phyloP scores from a whole-genome alignment of 2,797 vertebrate genomes.

The Lacerta viridis region DNA sequence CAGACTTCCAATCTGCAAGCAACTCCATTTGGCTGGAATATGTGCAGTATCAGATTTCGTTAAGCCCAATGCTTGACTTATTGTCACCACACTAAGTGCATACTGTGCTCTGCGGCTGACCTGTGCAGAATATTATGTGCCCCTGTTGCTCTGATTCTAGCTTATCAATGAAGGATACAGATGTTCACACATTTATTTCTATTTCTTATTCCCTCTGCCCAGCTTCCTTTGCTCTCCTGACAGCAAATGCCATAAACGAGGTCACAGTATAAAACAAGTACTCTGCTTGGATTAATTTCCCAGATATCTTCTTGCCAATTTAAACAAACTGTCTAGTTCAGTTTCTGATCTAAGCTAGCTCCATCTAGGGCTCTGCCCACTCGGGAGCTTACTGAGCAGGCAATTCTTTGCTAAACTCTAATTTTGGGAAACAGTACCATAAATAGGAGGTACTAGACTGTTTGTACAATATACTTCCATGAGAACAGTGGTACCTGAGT shows the following conservation, averaged over 20 bases:
- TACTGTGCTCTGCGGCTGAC: neutral
- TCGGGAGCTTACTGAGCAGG: conserved; percentile 7
- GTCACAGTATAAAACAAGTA: conserved; percentile 32
- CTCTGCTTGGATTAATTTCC: conserved; percentile 27
- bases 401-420: conserved; percentile 7
- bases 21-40: neutral
- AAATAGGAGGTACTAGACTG: conserved; percentile 29
- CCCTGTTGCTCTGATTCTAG: neutral
- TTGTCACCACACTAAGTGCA: neutral
- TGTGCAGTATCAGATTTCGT: neutral
- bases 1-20: neutral
- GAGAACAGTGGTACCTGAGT: neutral
- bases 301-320: conserved; percentile 19
- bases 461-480: neutral
- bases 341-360: conserved; percentile 10
- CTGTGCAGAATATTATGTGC: neutral
- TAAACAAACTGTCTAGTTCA: fast-evolving
- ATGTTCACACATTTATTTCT: conserved; percentile 41
- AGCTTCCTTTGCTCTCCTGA: conserved; percentile 15
- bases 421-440: conserved; percentile 18
- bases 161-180: conserved; percentile 19
- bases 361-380: conserved; percentile 24
- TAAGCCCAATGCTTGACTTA: conserved; percentile 3
- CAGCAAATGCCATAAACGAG: conserved; percentile 61
- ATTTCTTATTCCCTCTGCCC: conserved; percentile 14